Percentiles rank a stretch among this genome's conserved stretches.
Conservation (phyloP, 1,140 invertebrate genomes). For the Dermatophagoides farinae region DNA sequence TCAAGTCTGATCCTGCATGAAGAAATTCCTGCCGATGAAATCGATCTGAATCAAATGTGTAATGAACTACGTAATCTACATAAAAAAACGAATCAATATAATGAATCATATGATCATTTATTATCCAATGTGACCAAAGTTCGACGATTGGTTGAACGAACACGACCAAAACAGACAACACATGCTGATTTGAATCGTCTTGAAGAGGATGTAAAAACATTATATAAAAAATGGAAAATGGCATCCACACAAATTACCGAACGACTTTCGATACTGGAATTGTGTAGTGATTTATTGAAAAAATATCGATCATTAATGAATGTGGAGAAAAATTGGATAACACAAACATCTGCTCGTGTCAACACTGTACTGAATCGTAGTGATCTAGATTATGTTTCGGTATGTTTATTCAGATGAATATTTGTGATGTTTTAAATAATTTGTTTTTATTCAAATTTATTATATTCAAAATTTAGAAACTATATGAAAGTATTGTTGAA, state of each 20-base stretch:
- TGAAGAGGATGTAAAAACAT: constrained; percentile 72
- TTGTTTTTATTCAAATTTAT: neutral
- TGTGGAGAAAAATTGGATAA: constrained; percentile 66
- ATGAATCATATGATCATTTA: constrained; percentile 66
- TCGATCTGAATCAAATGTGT: constrained; percentile 42
- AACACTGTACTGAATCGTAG: constrained; percentile 26
- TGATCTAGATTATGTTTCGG: constrained; percentile 48
- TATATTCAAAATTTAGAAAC: constrained; percentile 39
- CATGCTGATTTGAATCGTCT: constrained; percentile 69
- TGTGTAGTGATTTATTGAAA: constrained; percentile 58
- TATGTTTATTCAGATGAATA: constrained; percentile 27
- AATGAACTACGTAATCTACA: constrained; percentile 34
- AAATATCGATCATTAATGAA: constrained; percentile 66
- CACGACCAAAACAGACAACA: constrained; percentile 41
- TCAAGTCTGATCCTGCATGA: constrained; percentile 62
- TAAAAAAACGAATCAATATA: constrained; percentile 52
- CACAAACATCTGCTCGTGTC: constrained; percentile 50
- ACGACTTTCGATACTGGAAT: constrained; percentile 62
- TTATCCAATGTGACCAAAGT: constrained; percentile 70
- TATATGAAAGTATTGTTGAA: constrained; percentile 71
- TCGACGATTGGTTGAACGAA: constrained; percentile 60
- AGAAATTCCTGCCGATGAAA: constrained; percentile 57
- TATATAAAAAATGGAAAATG: constrained; percentile 72
- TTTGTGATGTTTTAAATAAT: constrained; percentile 8
- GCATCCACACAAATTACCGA: constrained; percentile 74